Evolutionary conservation across 2,113 vertebrate species (phyloP).

Genomic region (Cranoglanis bouderius): DNA sequence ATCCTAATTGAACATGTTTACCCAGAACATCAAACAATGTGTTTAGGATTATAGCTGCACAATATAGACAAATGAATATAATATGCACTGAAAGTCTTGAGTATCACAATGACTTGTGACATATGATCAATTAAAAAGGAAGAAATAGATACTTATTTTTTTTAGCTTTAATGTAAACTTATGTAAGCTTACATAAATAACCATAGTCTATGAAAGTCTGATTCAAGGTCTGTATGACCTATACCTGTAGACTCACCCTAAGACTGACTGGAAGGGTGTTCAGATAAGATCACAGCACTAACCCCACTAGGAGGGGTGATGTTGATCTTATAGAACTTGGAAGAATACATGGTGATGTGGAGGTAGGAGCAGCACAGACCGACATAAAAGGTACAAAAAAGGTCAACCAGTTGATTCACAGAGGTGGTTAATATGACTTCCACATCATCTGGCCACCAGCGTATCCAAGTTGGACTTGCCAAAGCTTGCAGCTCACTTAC

Average conservation of each 20-base stretch:
- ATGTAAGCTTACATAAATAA: too few relatives aligned
- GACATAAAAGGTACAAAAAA: not conserved
- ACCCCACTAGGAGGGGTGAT: not conserved
- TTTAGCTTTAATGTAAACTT: not conserved
- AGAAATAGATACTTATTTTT: not conserved
- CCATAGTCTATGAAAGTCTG: not conserved
- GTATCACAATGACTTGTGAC: not conserved
- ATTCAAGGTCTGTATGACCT: not conserved
- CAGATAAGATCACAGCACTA: not conserved
- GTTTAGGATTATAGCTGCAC: not conserved
- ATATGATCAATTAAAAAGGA: not conserved
- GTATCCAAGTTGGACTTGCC: not conserved
- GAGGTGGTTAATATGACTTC: not conserved
- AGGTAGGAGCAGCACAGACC: not conserved
- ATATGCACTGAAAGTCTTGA: not conserved
- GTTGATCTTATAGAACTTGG: not conserved
- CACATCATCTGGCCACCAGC: not conserved
- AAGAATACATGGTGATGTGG: not conserved
- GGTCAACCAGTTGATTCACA: not conserved
- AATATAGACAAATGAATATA: not conserved
- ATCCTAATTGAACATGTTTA: not conserved
- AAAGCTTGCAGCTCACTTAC: not conserved
- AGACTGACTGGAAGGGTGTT: not conserved
- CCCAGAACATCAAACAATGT: not conserved
- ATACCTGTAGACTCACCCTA: not conserved